These are phyloP conservation scores for Hydrolagus affinis DNA, from an alignment of 2,113 vertebrate species.

Conservation along the genomic window DNA sequence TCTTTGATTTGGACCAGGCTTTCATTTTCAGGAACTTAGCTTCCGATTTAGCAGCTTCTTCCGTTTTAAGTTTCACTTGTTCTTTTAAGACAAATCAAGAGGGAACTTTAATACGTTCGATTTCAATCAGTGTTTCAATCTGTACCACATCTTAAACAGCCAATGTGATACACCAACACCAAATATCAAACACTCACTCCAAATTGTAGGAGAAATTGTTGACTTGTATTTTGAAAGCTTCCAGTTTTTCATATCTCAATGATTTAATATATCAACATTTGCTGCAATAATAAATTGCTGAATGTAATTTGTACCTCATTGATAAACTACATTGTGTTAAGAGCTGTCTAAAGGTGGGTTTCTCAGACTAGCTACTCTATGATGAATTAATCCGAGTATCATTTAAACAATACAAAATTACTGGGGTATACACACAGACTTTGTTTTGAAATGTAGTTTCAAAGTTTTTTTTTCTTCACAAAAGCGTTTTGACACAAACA, in stretches of 20 bases:
- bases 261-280: neutral
- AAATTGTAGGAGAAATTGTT: too few species aligned
- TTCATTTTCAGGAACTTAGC: constrained; percentile 82
- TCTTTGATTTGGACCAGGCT: constrained; percentile 77
- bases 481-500: neutral
- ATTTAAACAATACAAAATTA: neutral
- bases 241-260: neutral
- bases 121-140: neutral
- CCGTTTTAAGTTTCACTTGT: constrained; percentile 66
- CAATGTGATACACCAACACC: too few species aligned
- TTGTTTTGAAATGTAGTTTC: neutral
- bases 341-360: neutral
- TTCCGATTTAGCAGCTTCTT: constrained; percentile 76
- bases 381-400: too few species aligned
- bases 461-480: neutral
- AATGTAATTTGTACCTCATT: too few species aligned
- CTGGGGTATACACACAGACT: neutral
- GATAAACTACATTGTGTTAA: too few species aligned
- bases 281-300: neutral
- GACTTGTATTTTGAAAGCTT: too few species aligned
- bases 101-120: neutral
- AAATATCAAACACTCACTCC: too few species aligned
- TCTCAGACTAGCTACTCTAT: neutral
- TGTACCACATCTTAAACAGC: too few species aligned
- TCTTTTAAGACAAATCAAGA: constrained; percentile 44